phyloP scores from a whole-genome alignment of 2,888 invertebrate genomes.

The Protophormia terraenovae region DNA sequence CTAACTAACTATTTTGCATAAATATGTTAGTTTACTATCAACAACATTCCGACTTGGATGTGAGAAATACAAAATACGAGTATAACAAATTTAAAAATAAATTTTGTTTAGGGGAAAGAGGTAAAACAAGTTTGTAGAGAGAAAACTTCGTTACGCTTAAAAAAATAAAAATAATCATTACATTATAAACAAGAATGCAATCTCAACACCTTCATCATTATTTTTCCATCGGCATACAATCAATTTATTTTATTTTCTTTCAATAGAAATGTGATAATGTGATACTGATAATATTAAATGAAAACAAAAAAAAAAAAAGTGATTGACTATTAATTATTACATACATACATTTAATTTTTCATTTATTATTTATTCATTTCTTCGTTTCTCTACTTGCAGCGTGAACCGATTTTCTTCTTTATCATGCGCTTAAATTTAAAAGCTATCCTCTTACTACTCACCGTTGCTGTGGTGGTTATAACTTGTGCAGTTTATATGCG shows the following conservation, averaged over 20 bases:
- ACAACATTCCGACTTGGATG: constrained; percentile 40
- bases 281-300: constrained; percentile 26
- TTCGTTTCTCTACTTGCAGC: constrained; percentile 69
- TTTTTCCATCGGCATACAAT: not conserved
- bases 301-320: constrained; percentile 13
- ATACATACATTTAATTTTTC: not conserved
- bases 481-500: constrained; percentile 89
- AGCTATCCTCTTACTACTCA: constrained; percentile 86
- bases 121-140: constrained; percentile 8
- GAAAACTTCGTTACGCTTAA: not conserved
- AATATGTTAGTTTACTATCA: constrained; percentile 25
- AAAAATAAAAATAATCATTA: not conserved
- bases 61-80: not conserved
- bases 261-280: not conserved
- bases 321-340: constrained; percentile 19
- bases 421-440: constrained; percentile 91
- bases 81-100: not conserved
- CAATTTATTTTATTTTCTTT: constrained; percentile 12
- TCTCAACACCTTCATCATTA: constrained; percentile 2
- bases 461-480: constrained; percentile 84
- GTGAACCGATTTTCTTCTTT: constrained; percentile 82
- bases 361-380: not conserved
- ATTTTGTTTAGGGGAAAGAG: not conserved
- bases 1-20: constrained; percentile 28
- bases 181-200: constrained; percentile 6